phyloP scores from a whole-genome alignment of 37 sponge, comb jelly and placozoan species.

The Crambe crambe region DNA sequence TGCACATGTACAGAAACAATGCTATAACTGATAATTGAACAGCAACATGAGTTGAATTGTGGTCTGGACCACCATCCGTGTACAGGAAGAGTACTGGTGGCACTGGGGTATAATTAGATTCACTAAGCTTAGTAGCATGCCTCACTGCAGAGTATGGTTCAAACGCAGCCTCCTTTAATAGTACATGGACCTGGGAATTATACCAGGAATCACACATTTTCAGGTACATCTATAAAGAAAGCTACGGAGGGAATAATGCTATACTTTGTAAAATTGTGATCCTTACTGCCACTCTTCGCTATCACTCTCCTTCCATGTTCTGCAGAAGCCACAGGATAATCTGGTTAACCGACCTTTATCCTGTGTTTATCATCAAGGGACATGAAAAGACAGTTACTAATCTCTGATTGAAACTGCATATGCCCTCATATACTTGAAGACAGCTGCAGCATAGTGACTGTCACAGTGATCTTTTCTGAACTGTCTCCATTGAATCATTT shows the following conservation, averaged over 20 bases:
- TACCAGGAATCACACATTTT: too few species aligned
- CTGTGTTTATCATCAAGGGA: too few species aligned
- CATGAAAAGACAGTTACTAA: conserved; percentile 18
- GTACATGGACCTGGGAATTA: too few species aligned
- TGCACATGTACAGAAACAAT: conserved; percentile 20
- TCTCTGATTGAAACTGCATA: conserved; percentile 23
- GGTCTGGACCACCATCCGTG: conserved; percentile 73
- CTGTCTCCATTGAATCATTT: conserved; percentile 36
- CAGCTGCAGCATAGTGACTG: conserved; percentile 34
- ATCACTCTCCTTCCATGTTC: conserved; percentile 8
- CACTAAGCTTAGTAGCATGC: too few species aligned
- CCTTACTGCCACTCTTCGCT: not conserved
- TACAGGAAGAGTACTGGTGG: not conserved
- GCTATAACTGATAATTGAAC: conserved; percentile 44
- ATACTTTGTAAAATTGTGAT: conserved; percentile 20
- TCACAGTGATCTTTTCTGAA: conserved; percentile 10
- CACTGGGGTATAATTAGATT: too few species aligned
- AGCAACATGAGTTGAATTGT: conserved; percentile 18
- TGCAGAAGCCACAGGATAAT: conserved; percentile 25
- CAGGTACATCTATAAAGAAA: too few species aligned
- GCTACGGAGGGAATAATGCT: not conserved
- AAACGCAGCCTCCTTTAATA: too few species aligned
- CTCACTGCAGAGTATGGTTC: too few species aligned
- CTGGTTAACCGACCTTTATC: conserved; percentile 30
- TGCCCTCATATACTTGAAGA: conserved; percentile 26